These are phyloP conservation scores for Micropterix aruncella DNA, from an alignment of 2,888 invertebrate species.

Conservation along the genomic window DNA sequence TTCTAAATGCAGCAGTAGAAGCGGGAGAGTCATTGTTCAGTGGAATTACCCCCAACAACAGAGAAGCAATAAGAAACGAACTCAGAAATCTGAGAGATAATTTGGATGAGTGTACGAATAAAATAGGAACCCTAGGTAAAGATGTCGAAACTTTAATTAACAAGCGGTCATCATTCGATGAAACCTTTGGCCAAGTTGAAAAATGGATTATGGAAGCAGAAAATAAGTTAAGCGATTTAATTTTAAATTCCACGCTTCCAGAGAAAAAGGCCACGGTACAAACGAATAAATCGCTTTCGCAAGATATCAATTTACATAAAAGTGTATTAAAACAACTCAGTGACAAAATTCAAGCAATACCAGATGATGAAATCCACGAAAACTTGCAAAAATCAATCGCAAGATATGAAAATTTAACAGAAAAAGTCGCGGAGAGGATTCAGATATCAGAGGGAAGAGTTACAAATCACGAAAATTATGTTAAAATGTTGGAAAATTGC, in stretches of 20 bases:
- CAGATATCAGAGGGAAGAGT: conserved; percentile 56
- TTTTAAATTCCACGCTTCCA: conserved; percentile 64
- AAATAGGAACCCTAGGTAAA: conserved; percentile 72
- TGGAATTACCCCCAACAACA: conserved; percentile 73
- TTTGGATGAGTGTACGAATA: conserved; percentile 74
- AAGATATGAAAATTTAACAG: conserved; percentile 53
- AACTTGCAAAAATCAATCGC: conserved; percentile 60
- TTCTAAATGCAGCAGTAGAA: conserved; percentile 69
- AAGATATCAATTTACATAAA: conserved; percentile 78
- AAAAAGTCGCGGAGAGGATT: conserved; percentile 53
- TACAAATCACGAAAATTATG: conserved; percentile 67
- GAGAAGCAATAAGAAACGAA: conserved; percentile 74
- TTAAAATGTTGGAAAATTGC: conserved; percentile 68
- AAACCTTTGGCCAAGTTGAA: conserved; percentile 76
- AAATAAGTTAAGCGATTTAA: conserved; percentile 55
- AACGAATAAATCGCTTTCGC: conserved; percentile 61
- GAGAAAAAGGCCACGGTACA: conserved; percentile 84
- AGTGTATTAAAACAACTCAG: conserved; percentile 72
- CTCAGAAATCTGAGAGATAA: conserved; percentile 64
- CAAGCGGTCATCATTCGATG: conserved; percentile 86
- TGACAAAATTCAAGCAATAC: conserved; percentile 65
- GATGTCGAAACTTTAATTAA: conserved; percentile 79
- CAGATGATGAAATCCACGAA: conserved; percentile 65
- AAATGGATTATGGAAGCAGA: conserved; percentile 75
- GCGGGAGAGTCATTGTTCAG: conserved; percentile 81